Conservation (phyloP, 1,140 invertebrate species). For the Leptoteleia sp. region DNA sequence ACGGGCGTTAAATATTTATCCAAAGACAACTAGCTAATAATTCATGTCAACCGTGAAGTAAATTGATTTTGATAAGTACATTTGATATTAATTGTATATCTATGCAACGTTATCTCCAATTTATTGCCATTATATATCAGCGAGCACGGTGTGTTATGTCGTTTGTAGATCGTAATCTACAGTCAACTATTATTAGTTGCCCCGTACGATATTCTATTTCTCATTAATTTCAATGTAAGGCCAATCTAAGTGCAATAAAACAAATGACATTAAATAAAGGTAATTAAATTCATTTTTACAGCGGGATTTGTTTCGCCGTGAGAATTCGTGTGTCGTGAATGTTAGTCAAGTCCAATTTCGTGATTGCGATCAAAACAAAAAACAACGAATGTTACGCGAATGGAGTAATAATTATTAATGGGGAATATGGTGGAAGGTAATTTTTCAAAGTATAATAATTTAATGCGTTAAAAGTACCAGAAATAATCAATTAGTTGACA, state of each 20-base stretch:
- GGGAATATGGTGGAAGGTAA: too few relatives aligned
- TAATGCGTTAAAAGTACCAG: too few relatives aligned
- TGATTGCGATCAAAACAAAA: too few relatives aligned
- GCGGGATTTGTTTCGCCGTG: neutral
- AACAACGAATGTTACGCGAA: too few relatives aligned
- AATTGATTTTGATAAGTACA: conserved; percentile 55
- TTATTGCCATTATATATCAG: conserved; percentile 52
- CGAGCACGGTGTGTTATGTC: conserved; percentile 38
- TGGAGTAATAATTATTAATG: too few relatives aligned
- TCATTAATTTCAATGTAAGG: conserved; percentile 39
- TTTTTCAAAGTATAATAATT: too few relatives aligned
- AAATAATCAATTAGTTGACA: too few relatives aligned
- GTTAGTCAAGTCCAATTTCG: neutral
- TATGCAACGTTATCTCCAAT: conserved; percentile 47
- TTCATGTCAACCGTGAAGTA: conserved; percentile 45
- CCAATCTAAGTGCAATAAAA: conserved; percentile 25
- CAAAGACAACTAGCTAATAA: conserved; percentile 29
- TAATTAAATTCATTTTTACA: conserved; percentile 16
- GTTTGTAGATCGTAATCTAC: conserved; percentile 56
- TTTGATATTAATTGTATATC: conserved; percentile 52
- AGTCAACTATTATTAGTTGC: conserved; percentile 56
- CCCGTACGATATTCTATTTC: conserved; percentile 15
- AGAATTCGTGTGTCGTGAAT: neutral
- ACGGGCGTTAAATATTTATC: conserved; percentile 41
- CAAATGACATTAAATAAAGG: conserved; percentile 16